phyloP scores from a whole-genome alignment of 2,113 vertebrate genomes.

The Mirza zaza region DNA sequence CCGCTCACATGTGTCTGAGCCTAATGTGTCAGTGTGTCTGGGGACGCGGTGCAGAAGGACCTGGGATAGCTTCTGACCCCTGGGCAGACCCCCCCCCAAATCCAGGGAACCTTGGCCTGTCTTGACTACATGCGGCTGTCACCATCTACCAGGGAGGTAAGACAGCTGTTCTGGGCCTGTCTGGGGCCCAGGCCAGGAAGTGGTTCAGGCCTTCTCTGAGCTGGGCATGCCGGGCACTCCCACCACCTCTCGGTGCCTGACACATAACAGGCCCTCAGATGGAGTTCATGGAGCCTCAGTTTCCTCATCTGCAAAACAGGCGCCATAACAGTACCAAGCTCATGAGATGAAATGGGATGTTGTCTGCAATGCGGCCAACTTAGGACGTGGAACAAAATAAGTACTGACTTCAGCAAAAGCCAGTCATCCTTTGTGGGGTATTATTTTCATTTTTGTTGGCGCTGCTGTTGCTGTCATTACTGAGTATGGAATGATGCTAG shows the following conservation, averaged over 20 bases:
- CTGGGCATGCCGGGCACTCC: not conserved
- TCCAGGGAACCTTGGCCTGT: no score
- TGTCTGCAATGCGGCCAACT: not conserved
- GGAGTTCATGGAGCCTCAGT: not conserved
- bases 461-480: not conserved
- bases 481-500: not conserved
- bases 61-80: not conserved
- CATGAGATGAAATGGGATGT: not conserved
- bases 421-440: no score
- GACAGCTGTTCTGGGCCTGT: not conserved
- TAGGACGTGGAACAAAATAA: rapidly evolving
- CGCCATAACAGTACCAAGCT: not conserved
- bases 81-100: not conserved
- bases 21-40: rapidly evolving
- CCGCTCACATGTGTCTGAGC: not conserved
- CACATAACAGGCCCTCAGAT: rapidly evolving
- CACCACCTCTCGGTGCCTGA: not conserved
- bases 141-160: not conserved
- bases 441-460: rapidly evolving
- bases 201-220: not conserved
- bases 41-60: not conserved
- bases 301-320: not conserved
- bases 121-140: not conserved
- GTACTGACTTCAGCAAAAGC: not conserved
- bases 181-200: not conserved